Base-by-base conservation (phyloP, 2,113 vertebrate species). In the Orcinus orca region DNA sequence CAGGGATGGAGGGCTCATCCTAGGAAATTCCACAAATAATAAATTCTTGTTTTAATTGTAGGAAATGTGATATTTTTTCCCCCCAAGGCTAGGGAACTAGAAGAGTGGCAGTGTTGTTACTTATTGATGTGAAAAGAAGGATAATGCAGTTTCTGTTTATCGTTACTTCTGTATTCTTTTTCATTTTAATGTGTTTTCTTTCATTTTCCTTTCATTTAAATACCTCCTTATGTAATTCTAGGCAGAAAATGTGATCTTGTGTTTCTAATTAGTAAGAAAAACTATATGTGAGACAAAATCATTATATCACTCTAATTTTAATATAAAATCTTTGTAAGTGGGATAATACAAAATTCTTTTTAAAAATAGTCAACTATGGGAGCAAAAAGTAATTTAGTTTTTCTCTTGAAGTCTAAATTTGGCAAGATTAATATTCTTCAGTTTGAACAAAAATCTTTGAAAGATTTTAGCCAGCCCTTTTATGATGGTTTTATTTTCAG, bases 191-290 rank as follows among this genome's bases (percentile, higher is more conserved):
- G 8, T 88, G 20, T 62, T 96, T 77, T 71, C 21, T 70, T 88
- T 88, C 36, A 63, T 85, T 92, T 93, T 96, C 25, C 36, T 96
- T 93, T 81, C 60, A 47, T 44, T 86, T 71, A 85, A 90, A n/a
- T 81, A 93, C 3, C 26, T 26, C 33, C 18, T 68, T 70, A 7
- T 47, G 38, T 67, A 71, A 60, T 71, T 95, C 60, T 92, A n/a
- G 47, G 67, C 20, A 70, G 68, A 89, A 97, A 92, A 85, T 92
- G 10, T 76, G 41, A 58, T 67, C 71, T 82, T 77, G 2, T 93
- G 25, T 94, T 95, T 96, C 44, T 96, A 53, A 88, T 44, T 87
- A 89, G 58, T 74, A 60, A 95, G 36, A 71, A 80, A 96, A 96
- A 67, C 65, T 93, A 50, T 60, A 70, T 60, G 17, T 18, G 25